Evolutionary conservation across 1,140 invertebrate species (phyloP).

Genomic region (Wiebesia pumilae): DNA sequence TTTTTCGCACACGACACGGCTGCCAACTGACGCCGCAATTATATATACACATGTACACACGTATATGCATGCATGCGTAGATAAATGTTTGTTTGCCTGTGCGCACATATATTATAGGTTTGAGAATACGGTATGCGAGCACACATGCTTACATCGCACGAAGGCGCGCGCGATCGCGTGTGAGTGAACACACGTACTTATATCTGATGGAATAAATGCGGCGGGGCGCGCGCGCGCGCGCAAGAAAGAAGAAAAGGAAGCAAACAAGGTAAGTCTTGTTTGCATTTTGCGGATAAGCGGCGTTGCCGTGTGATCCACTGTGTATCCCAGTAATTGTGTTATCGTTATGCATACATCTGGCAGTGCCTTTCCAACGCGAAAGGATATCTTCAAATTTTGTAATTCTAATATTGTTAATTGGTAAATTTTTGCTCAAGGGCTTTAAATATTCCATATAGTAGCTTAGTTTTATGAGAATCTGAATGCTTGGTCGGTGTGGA

Average conservation of each 20-base stretch:
- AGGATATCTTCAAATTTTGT: neutral
- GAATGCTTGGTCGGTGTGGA: neutral
- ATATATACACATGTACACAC: slow-evolving; percentile 1
- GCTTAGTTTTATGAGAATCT: too few relatives aligned
- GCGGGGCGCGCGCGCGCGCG: neutral
- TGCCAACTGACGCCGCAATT: slow-evolving; percentile 64
- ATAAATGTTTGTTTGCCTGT: too few relatives aligned
- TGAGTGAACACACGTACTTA: neutral
- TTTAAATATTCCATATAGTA: too few relatives aligned
- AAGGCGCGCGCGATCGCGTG: too few relatives aligned
- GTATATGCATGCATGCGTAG: neutral
- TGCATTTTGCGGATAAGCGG: slow-evolving; percentile 46
- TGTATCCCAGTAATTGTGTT: slow-evolving; percentile 29
- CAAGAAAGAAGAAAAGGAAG: slow-evolving; percentile 16
- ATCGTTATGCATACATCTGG: neutral
- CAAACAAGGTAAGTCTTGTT: slow-evolving; percentile 42
- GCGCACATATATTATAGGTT: neutral
- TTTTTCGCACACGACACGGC: slow-evolving; percentile 59
- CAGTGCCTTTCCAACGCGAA: neutral
- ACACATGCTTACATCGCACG: too few relatives aligned
- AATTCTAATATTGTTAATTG: neutral
- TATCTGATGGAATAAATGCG: slow-evolving; percentile 43
- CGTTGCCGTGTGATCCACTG: slow-evolving; percentile 39
- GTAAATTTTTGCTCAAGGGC: too few relatives aligned
- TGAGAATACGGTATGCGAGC: too few relatives aligned